A percentile compares a stretch with the other conserved stretches of the same genome.
Evolutionary conservation across 2,797 vertebrate genomes (phyloP).

Genomic region (Rhynchonycteris naso): DNA sequence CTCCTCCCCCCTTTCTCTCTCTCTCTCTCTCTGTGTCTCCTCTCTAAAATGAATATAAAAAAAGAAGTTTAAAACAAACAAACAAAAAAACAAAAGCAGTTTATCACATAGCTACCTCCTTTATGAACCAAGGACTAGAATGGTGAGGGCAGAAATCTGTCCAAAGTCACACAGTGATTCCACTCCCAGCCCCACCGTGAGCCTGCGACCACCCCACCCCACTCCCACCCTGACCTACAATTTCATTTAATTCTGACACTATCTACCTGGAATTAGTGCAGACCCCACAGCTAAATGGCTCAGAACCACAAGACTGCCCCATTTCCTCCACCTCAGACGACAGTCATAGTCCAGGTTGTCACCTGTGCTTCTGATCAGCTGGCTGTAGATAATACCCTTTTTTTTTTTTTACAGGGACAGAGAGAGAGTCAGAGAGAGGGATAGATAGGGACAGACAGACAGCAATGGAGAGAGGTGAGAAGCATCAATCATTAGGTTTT

Average conservation of each 20-base stretch:
- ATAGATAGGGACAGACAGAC: too few relatives aligned
- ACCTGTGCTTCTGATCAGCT: not conserved
- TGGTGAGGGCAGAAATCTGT: not conserved
- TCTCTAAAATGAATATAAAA: too few relatives aligned
- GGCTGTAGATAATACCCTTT: not conserved
- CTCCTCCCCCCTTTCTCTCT: too few relatives aligned
- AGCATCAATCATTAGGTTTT: too few relatives aligned
- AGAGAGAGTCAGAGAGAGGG: too few relatives aligned
- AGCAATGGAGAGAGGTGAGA: too few relatives aligned
- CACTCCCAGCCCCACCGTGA: not conserved
- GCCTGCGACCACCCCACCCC: not conserved
- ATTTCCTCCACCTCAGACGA: accelerated
- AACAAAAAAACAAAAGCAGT: not conserved
- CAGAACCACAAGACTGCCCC: not conserved
- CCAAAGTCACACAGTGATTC: not conserved
- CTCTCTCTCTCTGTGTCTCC: too few relatives aligned
- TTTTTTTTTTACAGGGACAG: too few relatives aligned
- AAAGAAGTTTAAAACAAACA: too few relatives aligned
- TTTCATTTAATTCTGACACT: not conserved
- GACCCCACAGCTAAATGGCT: not conserved
- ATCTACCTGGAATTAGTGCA: not conserved
- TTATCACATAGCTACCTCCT: not conserved
- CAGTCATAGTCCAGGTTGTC: not conserved
- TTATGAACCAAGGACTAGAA: not conserved
- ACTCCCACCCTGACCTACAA: not conserved